These are phyloP conservation scores for Sigmodon hispidus DNA, from an alignment of 2,113 vertebrate genomes.

Conservation along the genomic window DNA sequence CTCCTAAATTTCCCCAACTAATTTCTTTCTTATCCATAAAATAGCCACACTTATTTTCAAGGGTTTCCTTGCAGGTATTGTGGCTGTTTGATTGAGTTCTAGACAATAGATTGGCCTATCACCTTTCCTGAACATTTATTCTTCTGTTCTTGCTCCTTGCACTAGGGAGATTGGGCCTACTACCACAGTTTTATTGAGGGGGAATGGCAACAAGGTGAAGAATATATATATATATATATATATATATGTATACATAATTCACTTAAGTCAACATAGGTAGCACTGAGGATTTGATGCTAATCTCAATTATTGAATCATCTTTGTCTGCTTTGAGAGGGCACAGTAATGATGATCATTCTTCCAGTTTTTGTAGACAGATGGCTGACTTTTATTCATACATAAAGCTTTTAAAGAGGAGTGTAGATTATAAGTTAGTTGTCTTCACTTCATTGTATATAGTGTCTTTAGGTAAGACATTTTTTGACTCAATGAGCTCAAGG, in stretches of 20 bases:
- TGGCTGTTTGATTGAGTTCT: not conserved
- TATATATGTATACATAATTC: too few species aligned
- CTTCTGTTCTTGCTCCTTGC: not conserved
- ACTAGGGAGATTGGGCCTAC: not conserved
- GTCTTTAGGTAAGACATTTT: fast-evolving
- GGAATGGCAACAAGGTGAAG: too few species aligned
- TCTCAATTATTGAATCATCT: not conserved
- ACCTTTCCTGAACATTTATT: not conserved
- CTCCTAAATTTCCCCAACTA: not conserved
- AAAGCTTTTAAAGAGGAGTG: not conserved
- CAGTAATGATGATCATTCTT: not conserved
- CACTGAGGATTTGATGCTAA: not conserved
- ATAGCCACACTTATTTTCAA: not conserved
- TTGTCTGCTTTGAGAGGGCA: not conserved
- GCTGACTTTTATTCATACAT: not conserved
- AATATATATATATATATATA: too few species aligned
- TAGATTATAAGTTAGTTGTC: not conserved
- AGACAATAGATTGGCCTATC: not conserved
- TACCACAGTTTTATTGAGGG: not conserved
- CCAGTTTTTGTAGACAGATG: not conserved
- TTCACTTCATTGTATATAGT: not conserved
- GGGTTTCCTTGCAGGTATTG: not conserved
- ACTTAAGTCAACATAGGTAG: not conserved
- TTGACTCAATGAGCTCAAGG: not conserved
- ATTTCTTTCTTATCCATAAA: not conserved